A percentile compares a stretch with the other conserved stretches of the same genome.
Conservation (phyloP, 2,888 invertebrate species). For the Lithodes maja region DNA sequence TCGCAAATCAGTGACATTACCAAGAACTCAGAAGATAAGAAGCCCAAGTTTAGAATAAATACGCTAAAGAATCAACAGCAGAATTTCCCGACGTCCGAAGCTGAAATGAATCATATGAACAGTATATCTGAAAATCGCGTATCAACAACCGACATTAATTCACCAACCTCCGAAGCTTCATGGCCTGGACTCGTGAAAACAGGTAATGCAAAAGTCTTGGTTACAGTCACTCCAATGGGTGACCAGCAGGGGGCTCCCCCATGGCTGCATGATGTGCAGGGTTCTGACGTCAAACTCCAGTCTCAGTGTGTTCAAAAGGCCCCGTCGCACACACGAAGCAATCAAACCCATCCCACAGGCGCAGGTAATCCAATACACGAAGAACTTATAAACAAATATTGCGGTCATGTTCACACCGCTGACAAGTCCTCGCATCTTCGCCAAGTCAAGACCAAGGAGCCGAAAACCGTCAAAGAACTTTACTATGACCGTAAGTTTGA, state of each 20-base stretch:
- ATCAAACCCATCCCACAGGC: too few relatives aligned
- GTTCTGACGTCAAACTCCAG: too few relatives aligned
- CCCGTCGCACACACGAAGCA: too few relatives aligned
- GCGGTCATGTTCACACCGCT: neutral
- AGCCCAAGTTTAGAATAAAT: slow-evolving; percentile 45
- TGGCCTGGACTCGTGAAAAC: too few relatives aligned
- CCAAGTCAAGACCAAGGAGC: slow-evolving; percentile 58
- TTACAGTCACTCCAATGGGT: too few relatives aligned
- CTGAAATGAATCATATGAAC: neutral
- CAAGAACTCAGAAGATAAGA: neutral
- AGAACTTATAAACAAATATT: slow-evolving; percentile 44
- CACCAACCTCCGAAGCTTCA: too few relatives aligned
- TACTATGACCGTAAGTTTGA: slow-evolving; percentile 36
- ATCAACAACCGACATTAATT: too few relatives aligned
- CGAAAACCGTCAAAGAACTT: slow-evolving; percentile 46
- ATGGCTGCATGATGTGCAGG: too few relatives aligned
- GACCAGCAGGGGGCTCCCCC: too few relatives aligned
- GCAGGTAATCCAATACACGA: slow-evolving; percentile 38
- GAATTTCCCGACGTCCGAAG: neutral
- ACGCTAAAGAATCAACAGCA: neutral
- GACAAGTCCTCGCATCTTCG: slow-evolving; percentile 30
- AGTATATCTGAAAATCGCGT: neutral
- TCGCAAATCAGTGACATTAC: neutral
- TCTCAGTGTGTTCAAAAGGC: too few relatives aligned
- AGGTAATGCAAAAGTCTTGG: too few relatives aligned